phyloP scores from a whole-genome alignment of 2,888 invertebrate genomes.

The Pomacea canaliculata region DNA sequence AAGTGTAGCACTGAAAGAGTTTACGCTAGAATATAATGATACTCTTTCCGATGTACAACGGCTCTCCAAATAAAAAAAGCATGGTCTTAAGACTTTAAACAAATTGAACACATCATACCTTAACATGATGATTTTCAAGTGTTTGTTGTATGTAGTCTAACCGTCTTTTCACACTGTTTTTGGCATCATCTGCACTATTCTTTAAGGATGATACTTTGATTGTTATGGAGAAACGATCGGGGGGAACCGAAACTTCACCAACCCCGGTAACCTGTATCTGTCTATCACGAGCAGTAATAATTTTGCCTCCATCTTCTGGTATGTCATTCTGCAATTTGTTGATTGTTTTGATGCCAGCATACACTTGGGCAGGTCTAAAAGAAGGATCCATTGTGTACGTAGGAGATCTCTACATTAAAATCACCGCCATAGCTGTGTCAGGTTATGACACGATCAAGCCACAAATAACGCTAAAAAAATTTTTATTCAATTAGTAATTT shows the following conservation, averaged over 20 bases:
- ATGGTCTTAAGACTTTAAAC: not conserved
- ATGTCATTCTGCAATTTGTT: constrained; percentile 10
- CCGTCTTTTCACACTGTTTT: constrained; percentile 61
- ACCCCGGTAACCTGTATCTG: constrained; percentile 59
- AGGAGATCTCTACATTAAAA: constrained; percentile 10
- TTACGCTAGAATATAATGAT: too few relatives aligned
- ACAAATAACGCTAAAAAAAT: constrained; percentile 3
- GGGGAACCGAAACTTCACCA: constrained; percentile 58
- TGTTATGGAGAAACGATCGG: constrained; percentile 58
- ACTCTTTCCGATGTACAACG: too few relatives aligned
- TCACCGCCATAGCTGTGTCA: constrained; percentile 22
- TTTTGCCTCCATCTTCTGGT: constrained; percentile 1
- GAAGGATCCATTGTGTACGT: constrained; percentile 34
- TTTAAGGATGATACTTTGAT: constrained; percentile 54
- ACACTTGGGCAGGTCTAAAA: constrained; percentile 41
- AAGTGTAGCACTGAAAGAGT: too few relatives aligned
- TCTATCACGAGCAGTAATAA: constrained; percentile 33
- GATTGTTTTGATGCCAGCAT: constrained; percentile 30
- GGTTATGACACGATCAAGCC: constrained; percentile 11
- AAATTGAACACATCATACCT: constrained; percentile 42
- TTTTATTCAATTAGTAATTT: not conserved
- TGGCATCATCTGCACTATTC: constrained; percentile 60
- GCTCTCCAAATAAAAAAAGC: too few relatives aligned
- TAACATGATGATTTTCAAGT: constrained; percentile 58
- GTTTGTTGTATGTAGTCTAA: constrained; percentile 64